phyloP scores from a whole-genome alignment of 1,140 invertebrate genomes.

The Bombus confusus region DNA sequence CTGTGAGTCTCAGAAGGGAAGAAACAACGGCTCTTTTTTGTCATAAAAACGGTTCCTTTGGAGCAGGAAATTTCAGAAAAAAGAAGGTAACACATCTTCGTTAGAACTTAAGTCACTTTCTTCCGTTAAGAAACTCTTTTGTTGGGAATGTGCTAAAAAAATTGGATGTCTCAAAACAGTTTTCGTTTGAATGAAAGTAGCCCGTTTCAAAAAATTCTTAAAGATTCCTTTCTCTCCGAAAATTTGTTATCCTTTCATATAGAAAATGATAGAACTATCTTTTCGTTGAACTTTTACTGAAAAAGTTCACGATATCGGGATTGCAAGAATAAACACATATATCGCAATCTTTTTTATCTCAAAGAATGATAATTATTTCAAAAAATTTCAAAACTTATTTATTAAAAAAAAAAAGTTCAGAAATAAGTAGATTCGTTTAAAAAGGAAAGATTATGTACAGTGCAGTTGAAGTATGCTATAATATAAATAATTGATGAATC shows the following conservation, averaged over 20 bases:
- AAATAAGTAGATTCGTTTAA: background rate
- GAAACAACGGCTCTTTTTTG: background rate
- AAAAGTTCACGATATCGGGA: too few species aligned
- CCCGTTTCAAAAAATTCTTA: background rate
- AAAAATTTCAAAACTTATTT: background rate
- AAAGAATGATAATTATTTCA: background rate
- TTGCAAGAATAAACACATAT: too few species aligned
- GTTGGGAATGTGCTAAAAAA: background rate
- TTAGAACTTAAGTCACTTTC: background rate
- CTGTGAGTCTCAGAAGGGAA: too few species aligned
- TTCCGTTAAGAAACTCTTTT: background rate
- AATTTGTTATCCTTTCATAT: background rate
- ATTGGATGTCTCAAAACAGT: background rate
- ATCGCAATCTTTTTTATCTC: too few species aligned
- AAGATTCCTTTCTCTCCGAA: background rate
- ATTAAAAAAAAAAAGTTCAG: too few species aligned
- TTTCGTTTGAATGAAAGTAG: background rate
- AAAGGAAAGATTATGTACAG: background rate
- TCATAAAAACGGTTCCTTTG: background rate
- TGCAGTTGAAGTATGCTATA: too few species aligned
- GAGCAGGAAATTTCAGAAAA: background rate
- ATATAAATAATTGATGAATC: background rate
- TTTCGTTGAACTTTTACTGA: too few species aligned
- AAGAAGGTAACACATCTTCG: background rate
- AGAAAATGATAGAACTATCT: too few species aligned